Base-by-base conservation (phyloP, 2,797 vertebrate genomes). In the Sebastes matsubarae region DNA sequence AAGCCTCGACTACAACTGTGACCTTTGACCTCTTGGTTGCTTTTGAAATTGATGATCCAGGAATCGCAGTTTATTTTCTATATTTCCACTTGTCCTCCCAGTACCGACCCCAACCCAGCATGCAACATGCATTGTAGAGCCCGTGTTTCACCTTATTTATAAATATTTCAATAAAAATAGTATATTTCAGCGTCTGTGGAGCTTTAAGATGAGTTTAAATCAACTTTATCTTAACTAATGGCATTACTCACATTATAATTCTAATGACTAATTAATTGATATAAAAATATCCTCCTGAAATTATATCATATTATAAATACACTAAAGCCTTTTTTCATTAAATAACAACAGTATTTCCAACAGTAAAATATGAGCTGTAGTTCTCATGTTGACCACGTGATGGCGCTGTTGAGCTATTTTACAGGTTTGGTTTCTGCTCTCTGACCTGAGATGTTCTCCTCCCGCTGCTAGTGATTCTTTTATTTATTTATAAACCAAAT, bases 351-450 rank as follows among this genome's bases (percentile, higher is more conserved):
- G 14, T 46, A 3, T 60, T 68, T 77, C 36, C 13, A 30, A 3
- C 27, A 5, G 9, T 69, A 11, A 30, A 30, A 12, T 46, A 0
- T 8, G 46, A 25, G 24, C 3, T 8, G 88, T 24, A 82, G 11
- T 88, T 59, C 8, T 1, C 4, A 1, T 0, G 0, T 1, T 4
- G 34, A 60, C 85, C 92, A 85, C 95, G 83, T 91, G 94, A 65
- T 94, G 95, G 93, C 94, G 64, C 88, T 92, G 89, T 96, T 94
- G 88, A 84, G 69, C 92, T 91, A 84, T 86, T 92, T 94, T 95
- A 61, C 59, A 52, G 27, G 65, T 79, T 68, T 46, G 20, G 2
- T 4, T 2, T 46, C 3, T 7, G 14, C 5, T 18, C 61, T 22
- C 27, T 24, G 38, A 12, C 18, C 38, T 34, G 30, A 87, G 38